phyloP scores from a whole-genome alignment of 1,140 invertebrate species.

The Trichonephila clavata region DNA sequence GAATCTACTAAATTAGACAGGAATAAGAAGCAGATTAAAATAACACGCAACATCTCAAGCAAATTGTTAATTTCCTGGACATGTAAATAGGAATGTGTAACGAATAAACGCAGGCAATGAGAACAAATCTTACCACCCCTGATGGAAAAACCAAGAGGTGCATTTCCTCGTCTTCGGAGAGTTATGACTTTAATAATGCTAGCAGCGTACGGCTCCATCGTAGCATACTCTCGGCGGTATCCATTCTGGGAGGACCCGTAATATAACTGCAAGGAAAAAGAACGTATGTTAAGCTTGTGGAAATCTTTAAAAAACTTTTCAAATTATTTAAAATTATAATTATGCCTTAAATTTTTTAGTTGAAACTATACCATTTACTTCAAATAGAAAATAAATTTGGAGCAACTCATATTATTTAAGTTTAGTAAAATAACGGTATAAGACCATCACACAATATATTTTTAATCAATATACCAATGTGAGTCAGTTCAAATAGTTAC shows the following conservation, averaged over 20 bases:
- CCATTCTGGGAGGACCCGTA: constrained; percentile 23
- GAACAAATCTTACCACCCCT: constrained; percentile 84
- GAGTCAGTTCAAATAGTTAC: too few species aligned
- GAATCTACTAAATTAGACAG: too few species aligned
- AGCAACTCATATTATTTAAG: not conserved
- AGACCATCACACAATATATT: too few species aligned
- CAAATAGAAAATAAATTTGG: not conserved
- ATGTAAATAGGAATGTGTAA: too few species aligned
- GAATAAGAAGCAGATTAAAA: too few species aligned
- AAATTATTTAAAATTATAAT: not conserved
- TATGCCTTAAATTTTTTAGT: not conserved
- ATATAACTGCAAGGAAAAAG: constrained; percentile 35
- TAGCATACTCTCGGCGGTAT: constrained; percentile 54
- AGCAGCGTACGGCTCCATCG: constrained; percentile 53
- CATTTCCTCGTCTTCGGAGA: constrained; percentile 80
- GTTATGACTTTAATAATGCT: constrained; percentile 78
- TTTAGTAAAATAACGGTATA: not conserved
- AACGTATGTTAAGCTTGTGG: not conserved
- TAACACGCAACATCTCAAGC: too few species aligned
- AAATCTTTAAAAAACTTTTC: not conserved
- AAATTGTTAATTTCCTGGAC: too few species aligned
- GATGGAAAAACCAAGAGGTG: constrained; percentile 92
- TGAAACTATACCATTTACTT: not conserved
- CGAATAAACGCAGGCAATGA: not conserved
- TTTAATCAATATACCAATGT: too few species aligned